Evolutionary conservation across 1,140 invertebrate genomes (phyloP), one percentile per base, ranked within the genome.

Genomic region (Zaprionus lachaisei): DNA sequence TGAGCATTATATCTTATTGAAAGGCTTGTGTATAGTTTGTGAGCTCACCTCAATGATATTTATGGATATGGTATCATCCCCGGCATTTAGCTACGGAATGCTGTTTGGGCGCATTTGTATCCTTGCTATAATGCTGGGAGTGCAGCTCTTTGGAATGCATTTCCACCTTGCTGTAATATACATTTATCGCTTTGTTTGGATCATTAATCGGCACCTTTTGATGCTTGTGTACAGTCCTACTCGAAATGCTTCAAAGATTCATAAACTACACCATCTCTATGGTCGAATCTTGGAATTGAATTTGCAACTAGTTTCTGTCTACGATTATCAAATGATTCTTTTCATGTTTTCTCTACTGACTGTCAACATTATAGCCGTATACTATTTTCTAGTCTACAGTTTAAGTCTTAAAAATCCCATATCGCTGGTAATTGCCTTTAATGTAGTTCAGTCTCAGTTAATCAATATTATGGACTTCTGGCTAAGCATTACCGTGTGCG

Each of bases 381-480:
- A 76, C 58, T 75, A 81, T 41, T 14, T 79, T 2, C 72, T 83
- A 3, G 66, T 83, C 12, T 76, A 68, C 34, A 64, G 31, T 31
- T 31, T 31, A 31, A 31, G 69, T 9, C 15, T 80, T 26, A 14
- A 26, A 0, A 24, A 55, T 2, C 4, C 14, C 1, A 3, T 31
- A 20, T n/a, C 34, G 14, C n/a, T 64, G 9, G 6, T 34, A 0
- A 0, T 62, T 3, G 1, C 47, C 0, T 17, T 67, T 0, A 38
- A 58, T 5, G 34, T 74, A 12, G n/a, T 58, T 4, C 54, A 78
- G 12, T 47, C 70, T 0, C 2, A 68, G 9, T 4, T 57, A 14
- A 72, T 84, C 4, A 84, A 84, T 38, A 20, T 70, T 5, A 65
- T 47, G 0, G 81, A 84, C 20, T 70, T 84, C 26, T 84, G 81